Evolutionary conservation across 2,113 vertebrate genomes (phyloP), one percentile per base, ranked within the genome.

Genomic region (Canis aureus): DNA sequence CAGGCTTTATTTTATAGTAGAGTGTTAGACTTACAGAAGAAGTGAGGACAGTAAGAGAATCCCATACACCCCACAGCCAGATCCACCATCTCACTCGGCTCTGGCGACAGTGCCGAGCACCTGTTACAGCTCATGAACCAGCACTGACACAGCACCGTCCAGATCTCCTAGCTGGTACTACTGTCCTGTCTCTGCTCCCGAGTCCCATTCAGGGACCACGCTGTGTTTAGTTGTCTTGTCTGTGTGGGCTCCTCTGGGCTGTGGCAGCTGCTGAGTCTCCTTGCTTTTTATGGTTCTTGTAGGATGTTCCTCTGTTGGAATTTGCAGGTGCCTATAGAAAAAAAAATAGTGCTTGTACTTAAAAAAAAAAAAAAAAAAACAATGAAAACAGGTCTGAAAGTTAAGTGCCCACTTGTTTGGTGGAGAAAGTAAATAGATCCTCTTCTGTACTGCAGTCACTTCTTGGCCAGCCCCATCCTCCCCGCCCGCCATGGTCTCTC

Each of bases 171-270:
- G 5, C 11, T 76, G 79, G 35, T 20, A 3, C 35, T 23, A 3
- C 11, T 0, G 7, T 29, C 64, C 43, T 49, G 27, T 17, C 19
- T 35, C 55, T 32, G 23, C 5, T 5, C 64, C 22, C 3, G n/a
- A 57, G 27, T 5, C 49, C 49, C 64, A 23, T 5, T 80, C 49
- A 51, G 71, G 62, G 5, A 32, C 25, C 57, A 23, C 3, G 0
- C 8, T 13, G 4, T 53, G 11, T 4, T 17, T 19, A 3, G 9
- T 5, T 3, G 5, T 22, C 12, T 0, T 0, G 4, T 49, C 38
- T 27, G n/a, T 73, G 19, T 20, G 0, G 82, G 43, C 5, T 2
- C 23, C 13, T 19, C 71, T 64, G 10, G 19, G 53, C 69, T 73
- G 7, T 32, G 69, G n/a, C 51, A 2, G n/a, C 12, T 29, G 55